A percentile compares a stretch with the other conserved stretches of the same genome.
These are phyloP conservation scores for Rhabdomys dilectus DNA, from an alignment of 2,113 vertebrate species.

Conservation along the genomic window DNA sequence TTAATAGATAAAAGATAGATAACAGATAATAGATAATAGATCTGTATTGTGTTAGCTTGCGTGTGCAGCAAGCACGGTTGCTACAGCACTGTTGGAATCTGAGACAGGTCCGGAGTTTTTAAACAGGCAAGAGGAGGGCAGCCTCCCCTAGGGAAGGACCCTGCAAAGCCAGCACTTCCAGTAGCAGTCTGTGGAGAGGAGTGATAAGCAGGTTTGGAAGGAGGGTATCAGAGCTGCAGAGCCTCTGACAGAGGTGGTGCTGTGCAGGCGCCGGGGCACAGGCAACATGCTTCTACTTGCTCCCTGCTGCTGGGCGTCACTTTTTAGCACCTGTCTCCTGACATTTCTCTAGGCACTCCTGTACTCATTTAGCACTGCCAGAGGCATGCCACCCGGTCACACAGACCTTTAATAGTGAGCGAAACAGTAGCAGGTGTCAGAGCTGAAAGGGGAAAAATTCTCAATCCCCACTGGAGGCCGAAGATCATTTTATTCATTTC, in stretches of 20 bases:
- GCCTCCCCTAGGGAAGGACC: background rate
- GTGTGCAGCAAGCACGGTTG: background rate
- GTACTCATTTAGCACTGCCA: background rate
- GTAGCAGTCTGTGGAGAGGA: background rate
- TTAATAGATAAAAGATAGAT: background rate
- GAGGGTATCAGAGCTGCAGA: background rate
- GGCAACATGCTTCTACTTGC: background rate
- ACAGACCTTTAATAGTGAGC: constrained; percentile 55
- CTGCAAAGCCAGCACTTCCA: background rate
- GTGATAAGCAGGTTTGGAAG: background rate
- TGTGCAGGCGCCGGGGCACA: background rate
- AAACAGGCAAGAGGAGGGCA: background rate
- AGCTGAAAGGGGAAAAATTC: constrained; percentile 38
- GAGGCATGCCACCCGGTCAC: constrained; percentile 40
- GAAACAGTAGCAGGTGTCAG: constrained; percentile 70
- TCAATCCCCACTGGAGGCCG: constrained; percentile 20
- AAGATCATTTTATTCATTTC: constrained; percentile 77
- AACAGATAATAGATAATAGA: background rate
- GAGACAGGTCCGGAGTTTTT: background rate
- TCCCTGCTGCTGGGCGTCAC: background rate
- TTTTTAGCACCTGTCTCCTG: constrained; percentile 12
- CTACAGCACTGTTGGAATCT: background rate
- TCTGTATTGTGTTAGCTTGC: background rate
- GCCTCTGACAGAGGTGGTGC: background rate
- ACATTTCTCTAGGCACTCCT: background rate